Conservation (phyloP, 2,113 vertebrate species). For the Boleophthalmus pectinirostris region DNA sequence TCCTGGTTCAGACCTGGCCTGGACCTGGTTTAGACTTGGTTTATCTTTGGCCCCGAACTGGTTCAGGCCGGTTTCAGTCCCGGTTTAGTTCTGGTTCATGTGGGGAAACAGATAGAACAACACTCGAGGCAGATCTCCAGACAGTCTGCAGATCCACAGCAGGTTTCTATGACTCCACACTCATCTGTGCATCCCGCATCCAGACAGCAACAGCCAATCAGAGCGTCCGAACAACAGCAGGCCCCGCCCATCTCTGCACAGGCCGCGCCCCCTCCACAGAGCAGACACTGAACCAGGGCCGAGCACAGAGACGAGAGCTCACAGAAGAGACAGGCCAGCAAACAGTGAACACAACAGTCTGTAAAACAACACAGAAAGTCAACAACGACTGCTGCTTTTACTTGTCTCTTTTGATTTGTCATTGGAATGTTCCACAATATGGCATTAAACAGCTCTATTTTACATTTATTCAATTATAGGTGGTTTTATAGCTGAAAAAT, state of each 20-base stretch:
- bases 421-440: no score
- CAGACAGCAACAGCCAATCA: slow-evolving; percentile 26
- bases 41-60: background rate
- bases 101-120: slow-evolving; percentile 81
- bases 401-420: no score
- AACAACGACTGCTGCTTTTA: background rate
- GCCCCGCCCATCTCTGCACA: slow-evolving; percentile 34
- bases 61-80: background rate
- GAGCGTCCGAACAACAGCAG: slow-evolving; percentile 60
- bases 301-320: slow-evolving; percentile 78
- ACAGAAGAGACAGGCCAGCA: slow-evolving; percentile 82
- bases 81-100: slow-evolving; percentile 37
- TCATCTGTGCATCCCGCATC: slow-evolving; percentile 67
- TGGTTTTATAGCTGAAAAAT: no score
- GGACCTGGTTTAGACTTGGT: background rate
- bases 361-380: background rate
- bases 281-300: slow-evolving; percentile 70
- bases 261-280: slow-evolving; percentile 65
- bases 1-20: background rate
- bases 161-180: slow-evolving; percentile 78
- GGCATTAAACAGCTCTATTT: no score
- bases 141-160: slow-evolving; percentile 79
- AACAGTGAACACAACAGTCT: slow-evolving; percentile 81
- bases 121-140: slow-evolving; percentile 83
- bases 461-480: no score